These are phyloP conservation scores for Gymnogyps californianus DNA, from an alignment of 2,113 vertebrate genomes.

Conservation along the genomic window DNA sequence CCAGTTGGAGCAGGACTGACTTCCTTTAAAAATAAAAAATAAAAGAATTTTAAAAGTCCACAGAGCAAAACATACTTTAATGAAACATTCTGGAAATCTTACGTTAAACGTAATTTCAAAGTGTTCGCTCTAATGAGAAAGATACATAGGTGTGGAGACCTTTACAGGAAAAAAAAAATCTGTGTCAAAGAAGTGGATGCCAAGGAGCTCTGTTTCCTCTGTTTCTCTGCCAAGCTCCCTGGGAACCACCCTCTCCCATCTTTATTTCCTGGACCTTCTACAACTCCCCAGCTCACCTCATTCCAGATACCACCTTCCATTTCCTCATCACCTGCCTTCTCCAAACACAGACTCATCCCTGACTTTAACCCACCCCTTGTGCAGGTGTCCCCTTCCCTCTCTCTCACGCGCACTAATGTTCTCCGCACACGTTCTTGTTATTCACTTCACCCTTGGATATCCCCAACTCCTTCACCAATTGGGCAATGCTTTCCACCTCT, in stretches of 20 bases:
- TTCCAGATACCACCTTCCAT: not conserved
- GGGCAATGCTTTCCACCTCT: not conserved
- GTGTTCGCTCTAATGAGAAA: not conserved
- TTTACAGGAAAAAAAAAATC: not conserved
- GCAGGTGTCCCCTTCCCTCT: not conserved
- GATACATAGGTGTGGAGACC: not conserved
- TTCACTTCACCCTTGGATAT: not conserved
- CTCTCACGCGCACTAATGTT: not conserved
- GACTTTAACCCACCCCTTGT: not conserved
- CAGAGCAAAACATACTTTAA: not conserved
- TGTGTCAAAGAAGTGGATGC: not conserved
- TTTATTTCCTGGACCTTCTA: not conserved
- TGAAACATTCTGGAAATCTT: not conserved
- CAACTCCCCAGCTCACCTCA: not conserved
- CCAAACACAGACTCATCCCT: not conserved
- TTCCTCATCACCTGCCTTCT: not conserved
- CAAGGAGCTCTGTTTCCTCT: not conserved
- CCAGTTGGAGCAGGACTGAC: not conserved
- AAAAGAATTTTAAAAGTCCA: not conserved
- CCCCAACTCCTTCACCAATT: accelerated
- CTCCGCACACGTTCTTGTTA: not conserved
- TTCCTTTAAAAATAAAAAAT: not conserved
- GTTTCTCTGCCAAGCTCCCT: not conserved
- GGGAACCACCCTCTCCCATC: not conserved
- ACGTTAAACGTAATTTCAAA: not conserved